These are phyloP conservation scores for Thecocarcelia acutangulata DNA, from an alignment of 2,888 invertebrate genomes.

Conservation along the genomic window DNA sequence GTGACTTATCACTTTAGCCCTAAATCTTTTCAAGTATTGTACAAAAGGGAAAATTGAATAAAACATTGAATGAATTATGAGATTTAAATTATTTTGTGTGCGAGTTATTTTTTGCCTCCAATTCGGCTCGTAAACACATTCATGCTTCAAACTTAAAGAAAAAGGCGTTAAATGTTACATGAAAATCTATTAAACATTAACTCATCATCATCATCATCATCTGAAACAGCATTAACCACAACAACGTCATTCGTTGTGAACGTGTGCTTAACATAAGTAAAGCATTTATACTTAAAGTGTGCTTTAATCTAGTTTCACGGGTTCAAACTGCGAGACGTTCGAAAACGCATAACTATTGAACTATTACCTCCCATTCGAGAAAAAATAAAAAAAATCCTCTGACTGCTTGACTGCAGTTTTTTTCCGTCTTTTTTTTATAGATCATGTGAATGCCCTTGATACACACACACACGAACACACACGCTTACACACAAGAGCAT, in stretches of 20 bases:
- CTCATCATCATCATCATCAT: constrained; percentile 45
- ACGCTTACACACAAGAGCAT: too few relatives aligned
- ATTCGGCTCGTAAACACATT: constrained; percentile 65
- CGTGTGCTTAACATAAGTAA: constrained; percentile 47
- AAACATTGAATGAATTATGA: constrained; percentile 67
- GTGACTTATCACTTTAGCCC: constrained; percentile 67
- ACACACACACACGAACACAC: constrained; percentile 4
- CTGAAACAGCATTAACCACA: not conserved
- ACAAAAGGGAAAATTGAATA: constrained; percentile 60
- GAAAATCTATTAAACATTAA: constrained; percentile 70
- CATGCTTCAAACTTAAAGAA: constrained; percentile 53
- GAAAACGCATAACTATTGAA: constrained; percentile 50
- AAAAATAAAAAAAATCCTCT: not conserved
- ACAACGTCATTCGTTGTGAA: constrained; percentile 18
- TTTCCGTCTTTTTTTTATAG: not conserved
- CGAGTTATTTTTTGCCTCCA: not conserved
- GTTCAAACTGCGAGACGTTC: constrained; percentile 14
- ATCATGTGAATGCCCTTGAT: constrained; percentile 27
- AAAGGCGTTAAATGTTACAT: constrained; percentile 66
- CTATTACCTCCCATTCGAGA: constrained; percentile 51
- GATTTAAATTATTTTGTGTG: constrained; percentile 36
- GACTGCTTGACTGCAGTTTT: not conserved
- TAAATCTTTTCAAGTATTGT: constrained; percentile 33
- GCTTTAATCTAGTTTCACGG: constrained; percentile 6
- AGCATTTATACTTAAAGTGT: constrained; percentile 16